Conservation (phyloP, 2,797 vertebrate species). For the Protonibea diacanthus region DNA sequence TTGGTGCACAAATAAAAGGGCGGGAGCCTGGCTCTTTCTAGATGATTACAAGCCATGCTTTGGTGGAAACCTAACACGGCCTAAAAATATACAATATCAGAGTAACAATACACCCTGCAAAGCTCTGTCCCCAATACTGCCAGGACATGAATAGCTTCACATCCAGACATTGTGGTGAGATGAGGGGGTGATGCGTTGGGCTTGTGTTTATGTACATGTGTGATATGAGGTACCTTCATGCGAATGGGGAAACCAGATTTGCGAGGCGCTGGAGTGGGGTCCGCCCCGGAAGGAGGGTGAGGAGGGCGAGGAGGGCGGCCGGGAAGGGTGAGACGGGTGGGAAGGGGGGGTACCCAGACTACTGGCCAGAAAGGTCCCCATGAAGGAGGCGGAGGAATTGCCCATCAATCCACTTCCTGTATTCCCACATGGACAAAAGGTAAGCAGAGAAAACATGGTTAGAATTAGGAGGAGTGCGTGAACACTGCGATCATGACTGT, state of each 20-base stretch:
- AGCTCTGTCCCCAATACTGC: constrained; percentile 39
- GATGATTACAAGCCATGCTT: constrained; percentile 69
- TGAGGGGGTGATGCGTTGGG: constrained; percentile 29
- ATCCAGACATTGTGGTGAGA: constrained; percentile 33
- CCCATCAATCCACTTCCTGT: constrained; percentile 95
- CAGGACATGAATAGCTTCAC: constrained; percentile 45
- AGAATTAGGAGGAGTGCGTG: constrained; percentile 45
- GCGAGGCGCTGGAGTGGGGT: constrained; percentile 93
- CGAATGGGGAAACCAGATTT: constrained; percentile 98
- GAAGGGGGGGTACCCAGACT: constrained; percentile 92
- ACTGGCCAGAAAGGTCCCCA: constrained; percentile 97
- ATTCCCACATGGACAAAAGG: constrained; percentile 67
- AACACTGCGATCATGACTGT: constrained; percentile 32
- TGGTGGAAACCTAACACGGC: constrained; percentile 57
- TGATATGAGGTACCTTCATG: constrained; percentile 91
- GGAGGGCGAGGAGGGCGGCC: constrained; percentile 91
- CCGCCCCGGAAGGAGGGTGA: constrained; percentile 93
- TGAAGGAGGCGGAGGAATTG: constrained; percentile 94
- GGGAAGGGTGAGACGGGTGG: constrained; percentile 90
- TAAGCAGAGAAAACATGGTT: constrained; percentile 72
- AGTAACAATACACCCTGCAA: constrained; percentile 66
- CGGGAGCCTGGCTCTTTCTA: constrained; percentile 47
- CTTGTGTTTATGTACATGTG: constrained; percentile 52
- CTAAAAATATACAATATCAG: constrained; percentile 72
- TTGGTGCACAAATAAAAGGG: constrained; percentile 73